Evolutionary conservation across 2,113 vertebrate genomes (phyloP), one percentile per base, ranked within the genome.

Genomic region (Rhabdomys dilectus): DNA sequence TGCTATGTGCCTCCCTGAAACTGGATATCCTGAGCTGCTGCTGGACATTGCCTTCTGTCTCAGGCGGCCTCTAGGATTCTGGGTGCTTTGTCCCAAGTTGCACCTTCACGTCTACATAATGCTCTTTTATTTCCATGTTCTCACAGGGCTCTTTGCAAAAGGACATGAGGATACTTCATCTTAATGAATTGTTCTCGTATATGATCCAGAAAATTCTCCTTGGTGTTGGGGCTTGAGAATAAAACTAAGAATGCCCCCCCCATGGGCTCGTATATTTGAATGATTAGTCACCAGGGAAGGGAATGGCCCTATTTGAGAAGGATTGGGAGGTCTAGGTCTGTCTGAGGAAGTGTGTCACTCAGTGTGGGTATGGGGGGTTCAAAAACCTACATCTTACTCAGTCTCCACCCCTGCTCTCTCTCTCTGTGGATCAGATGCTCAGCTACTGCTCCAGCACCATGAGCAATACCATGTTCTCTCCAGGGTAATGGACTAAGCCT

Each of bases 401-500:
- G n/a, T 9, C 7, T 31, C 4, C 15, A 0, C 0, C 7, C 16
- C 16, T 1, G 34, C 48, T 48, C 8, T 13, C 48, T 13, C 48
- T 53, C 19, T 19, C 34, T 19, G 5, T 81, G 22, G 36, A 82
- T 60, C 22, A 82, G 56, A 21, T 26, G 8, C 81, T 42, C 56
- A 62, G n/a, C n/a, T 62, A 39, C 56, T 62, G n/a, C 80, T 39
- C 53, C 56, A 62, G n/a, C 13, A 24, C n/a, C 81, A 84, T 42
- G 56, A 60, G n/a, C 4, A 22, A 60, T 24, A 29, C 80, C 21
- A 39, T 60, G 22, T 8, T 62, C n/a, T 60, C 7, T 0, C n/a
- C 56, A 84, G 60, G 80, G 29, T 26, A 39, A 29, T 42, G 13
- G 36, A 29, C n/a, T 60, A 60, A 84, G 13, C n/a, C 13, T 62